Evolutionary conservation across 2,797 vertebrate species (phyloP).

Genomic region (Gadopsis marmoratus): DNA sequence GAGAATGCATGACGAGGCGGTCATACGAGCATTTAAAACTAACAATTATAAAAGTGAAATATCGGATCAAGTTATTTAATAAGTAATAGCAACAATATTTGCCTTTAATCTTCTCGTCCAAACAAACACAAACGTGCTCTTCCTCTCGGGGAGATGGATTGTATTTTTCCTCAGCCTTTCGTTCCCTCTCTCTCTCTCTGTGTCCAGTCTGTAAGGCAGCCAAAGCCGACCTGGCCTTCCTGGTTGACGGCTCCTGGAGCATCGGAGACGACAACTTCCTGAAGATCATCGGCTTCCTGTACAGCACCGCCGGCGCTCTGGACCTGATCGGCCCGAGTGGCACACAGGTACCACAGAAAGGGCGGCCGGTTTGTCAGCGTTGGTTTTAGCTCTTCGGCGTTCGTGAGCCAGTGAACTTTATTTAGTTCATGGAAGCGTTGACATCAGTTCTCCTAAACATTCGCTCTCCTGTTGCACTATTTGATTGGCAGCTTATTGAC

Average conservation of each 20-base stretch:
- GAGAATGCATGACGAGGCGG: background rate
- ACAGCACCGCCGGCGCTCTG: slow-evolving; percentile 92
- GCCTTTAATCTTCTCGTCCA: background rate
- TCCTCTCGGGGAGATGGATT: background rate
- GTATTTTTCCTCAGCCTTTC: background rate
- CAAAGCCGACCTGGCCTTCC: slow-evolving; percentile 94
- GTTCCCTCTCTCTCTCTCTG: no score
- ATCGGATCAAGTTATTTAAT: background rate
- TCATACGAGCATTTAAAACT: no score
- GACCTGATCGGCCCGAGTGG: slow-evolving; percentile 93
- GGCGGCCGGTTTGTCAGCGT: no score
- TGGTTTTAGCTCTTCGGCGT: no score
- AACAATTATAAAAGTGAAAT: no score
- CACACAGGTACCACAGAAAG: slow-evolving; percentile 87
- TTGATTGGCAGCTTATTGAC: background rate
- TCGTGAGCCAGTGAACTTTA: background rate
- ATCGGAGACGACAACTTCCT: slow-evolving; percentile 98
- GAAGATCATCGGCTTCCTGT: slow-evolving; percentile 95
- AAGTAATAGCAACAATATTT: background rate
- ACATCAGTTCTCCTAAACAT: accelerated
- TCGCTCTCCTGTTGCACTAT: background rate
- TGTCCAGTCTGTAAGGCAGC: slow-evolving; percentile 92
- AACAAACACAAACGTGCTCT: background rate
- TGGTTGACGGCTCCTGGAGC: slow-evolving; percentile 98
- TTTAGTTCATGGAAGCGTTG: background rate